Percentiles rank a stretch among this genome's conserved stretches.
These are phyloP conservation scores for Thymelicus sylvestris DNA, from an alignment of 2,888 invertebrate species.

Conservation along the genomic window DNA sequence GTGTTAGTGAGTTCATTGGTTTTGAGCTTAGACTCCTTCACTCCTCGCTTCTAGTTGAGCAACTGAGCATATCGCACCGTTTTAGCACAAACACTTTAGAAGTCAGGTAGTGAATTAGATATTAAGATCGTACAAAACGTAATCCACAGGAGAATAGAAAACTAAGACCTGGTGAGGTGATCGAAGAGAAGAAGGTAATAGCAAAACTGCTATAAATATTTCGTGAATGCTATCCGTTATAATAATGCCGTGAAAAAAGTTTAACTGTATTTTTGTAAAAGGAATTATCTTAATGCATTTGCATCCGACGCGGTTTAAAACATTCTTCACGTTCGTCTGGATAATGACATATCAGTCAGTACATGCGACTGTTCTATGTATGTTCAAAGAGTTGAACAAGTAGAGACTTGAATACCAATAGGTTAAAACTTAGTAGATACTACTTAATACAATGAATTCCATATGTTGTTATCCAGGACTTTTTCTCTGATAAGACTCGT, in stretches of 20 bases:
- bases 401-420: slow-evolving; percentile 11
- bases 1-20: slow-evolving; percentile 54
- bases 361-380: slow-evolving; percentile 7
- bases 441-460: background rate
- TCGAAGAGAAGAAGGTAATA: slow-evolving; percentile 97
- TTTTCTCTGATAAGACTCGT: slow-evolving; percentile 63
- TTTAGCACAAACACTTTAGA: slow-evolving; percentile 31
- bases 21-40: slow-evolving; percentile 69
- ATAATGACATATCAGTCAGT: slow-evolving; percentile 63
- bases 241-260: slow-evolving; percentile 78
- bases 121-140: slow-evolving; percentile 80
- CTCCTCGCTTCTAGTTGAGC: slow-evolving; percentile 69
- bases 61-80: slow-evolving; percentile 34
- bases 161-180: slow-evolving; percentile 97
- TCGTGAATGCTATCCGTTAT: slow-evolving; percentile 80
- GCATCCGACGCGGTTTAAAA: slow-evolving; percentile 74
- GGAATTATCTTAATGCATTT: slow-evolving; percentile 74
- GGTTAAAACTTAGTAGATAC: background rate
- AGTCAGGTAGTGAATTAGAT: slow-evolving; percentile 61
- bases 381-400: no score
- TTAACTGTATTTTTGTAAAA: slow-evolving; percentile 75
- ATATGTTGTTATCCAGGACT: slow-evolving; percentile 70
- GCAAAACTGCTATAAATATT: slow-evolving; percentile 70
- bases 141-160: slow-evolving; percentile 92
- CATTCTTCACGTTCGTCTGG: slow-evolving; percentile 60